These are phyloP conservation scores for Diuraphis noxia DNA, from an alignment of 1,140 invertebrate genomes.

Conservation along the genomic window DNA sequence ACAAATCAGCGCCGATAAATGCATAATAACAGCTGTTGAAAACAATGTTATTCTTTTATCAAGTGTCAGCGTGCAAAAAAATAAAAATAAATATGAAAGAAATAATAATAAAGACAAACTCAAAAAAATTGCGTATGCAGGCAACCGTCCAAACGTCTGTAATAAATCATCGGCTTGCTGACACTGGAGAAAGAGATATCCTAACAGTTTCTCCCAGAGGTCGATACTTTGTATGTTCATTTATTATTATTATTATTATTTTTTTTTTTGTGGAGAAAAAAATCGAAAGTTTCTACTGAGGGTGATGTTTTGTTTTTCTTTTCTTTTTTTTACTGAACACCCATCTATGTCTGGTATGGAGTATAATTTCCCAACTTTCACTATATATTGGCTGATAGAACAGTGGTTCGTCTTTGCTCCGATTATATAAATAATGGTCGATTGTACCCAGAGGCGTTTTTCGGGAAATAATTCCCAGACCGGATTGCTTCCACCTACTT, in stretches of 20 bases:
- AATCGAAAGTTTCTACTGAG: neutral
- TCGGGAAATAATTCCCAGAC: slow-evolving; percentile 20
- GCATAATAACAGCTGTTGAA: neutral
- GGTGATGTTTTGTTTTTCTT: slow-evolving; percentile 29
- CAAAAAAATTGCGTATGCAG: slow-evolving; percentile 38
- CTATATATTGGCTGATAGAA: neutral
- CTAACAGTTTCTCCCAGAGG: slow-evolving; percentile 15
- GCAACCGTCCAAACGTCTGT: slow-evolving; percentile 40
- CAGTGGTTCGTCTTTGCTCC: slow-evolving; percentile 12
- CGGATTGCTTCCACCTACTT: neutral
- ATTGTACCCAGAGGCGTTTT: slow-evolving; percentile 20
- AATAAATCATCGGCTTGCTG: slow-evolving; percentile 42
- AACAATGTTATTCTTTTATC: neutral
- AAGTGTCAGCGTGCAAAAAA: neutral
- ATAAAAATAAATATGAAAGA: neutral
- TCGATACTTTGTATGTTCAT: slow-evolving; percentile 22
- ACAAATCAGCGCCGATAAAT: neutral
- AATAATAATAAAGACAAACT: slow-evolving; percentile 46
- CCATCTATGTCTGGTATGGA: neutral
- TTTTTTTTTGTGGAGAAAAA: neutral
- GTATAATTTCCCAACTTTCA: neutral
- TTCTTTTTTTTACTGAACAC: slow-evolving; percentile 24
- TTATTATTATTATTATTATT: slow-evolving; percentile 38
- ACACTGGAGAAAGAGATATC: slow-evolving; percentile 29
- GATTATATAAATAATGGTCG: slow-evolving; percentile 31